phyloP scores from a whole-genome alignment of 2,797 vertebrate genomes.

The Mormyrus hasselquistii region DNA sequence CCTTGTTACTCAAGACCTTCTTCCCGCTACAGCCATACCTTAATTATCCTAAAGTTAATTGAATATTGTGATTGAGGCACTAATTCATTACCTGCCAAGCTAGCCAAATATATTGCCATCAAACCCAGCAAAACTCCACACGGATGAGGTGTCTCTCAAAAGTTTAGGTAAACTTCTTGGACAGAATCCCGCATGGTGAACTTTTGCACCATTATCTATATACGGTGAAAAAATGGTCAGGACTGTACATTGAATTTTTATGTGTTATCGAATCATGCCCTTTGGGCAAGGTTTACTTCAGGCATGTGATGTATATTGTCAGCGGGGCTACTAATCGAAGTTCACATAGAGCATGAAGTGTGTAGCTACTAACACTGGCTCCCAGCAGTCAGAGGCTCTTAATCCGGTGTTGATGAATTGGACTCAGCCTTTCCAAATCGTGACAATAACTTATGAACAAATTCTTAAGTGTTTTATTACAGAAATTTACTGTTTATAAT shows the following conservation, averaged over 20 bases:
- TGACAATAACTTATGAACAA: not conserved
- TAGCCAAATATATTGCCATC: not conserved
- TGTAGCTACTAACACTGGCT: not conserved
- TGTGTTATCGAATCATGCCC: not conserved
- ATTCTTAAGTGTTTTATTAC: not conserved
- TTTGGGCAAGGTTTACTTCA: constrained; percentile 1
- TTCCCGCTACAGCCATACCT: not conserved
- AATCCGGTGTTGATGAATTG: not conserved
- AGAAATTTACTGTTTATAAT: not conserved
- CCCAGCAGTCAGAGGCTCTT: not conserved
- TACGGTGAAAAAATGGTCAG: not conserved
- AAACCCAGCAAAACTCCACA: not conserved
- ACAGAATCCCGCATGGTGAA: not conserved
- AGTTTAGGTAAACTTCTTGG: not conserved
- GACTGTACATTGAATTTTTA: constrained; percentile 7
- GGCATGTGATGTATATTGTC: constrained; percentile 7
- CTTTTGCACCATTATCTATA: not conserved
- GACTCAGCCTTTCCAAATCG: not conserved
- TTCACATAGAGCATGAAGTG: not conserved
- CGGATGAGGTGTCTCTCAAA: not conserved
- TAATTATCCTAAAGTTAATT: constrained; percentile 2
- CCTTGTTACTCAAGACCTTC: not conserved
- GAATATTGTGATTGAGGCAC: not conserved
- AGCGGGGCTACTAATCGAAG: not conserved
- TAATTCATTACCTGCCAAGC: not conserved